Conservation (phyloP, 2,797 vertebrate species). For the Todus mexicanus region DNA sequence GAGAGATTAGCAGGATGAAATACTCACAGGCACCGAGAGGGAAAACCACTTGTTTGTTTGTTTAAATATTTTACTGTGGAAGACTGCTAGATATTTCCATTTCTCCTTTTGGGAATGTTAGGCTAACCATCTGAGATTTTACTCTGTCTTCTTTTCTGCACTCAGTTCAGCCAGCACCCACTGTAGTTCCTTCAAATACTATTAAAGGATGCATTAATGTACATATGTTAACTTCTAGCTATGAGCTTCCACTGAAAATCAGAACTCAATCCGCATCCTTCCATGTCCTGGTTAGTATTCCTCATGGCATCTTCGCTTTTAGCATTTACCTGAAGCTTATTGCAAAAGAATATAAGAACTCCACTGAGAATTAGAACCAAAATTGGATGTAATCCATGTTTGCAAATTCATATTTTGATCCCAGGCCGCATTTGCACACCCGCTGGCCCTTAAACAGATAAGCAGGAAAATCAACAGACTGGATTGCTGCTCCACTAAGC, state of each 20-base stretch:
- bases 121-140: not conserved
- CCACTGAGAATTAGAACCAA: not conserved
- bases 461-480: slow-evolving; percentile 17
- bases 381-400: slow-evolving; percentile 22
- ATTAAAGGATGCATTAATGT: not conserved
- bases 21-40: slow-evolving; percentile 9
- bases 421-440: not conserved
- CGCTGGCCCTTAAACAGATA: not conserved
- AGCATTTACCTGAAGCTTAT: slow-evolving; percentile 31
- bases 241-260: not conserved
- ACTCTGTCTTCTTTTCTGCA: not conserved
- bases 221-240: not conserved
- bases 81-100: slow-evolving; percentile 5
- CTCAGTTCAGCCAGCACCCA: not conserved
- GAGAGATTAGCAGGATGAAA: slow-evolving; percentile 61
- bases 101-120: slow-evolving; percentile 1
- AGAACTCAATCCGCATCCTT: not conserved
- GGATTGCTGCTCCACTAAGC: not conserved
- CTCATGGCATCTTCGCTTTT: not conserved
- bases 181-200: not conserved
- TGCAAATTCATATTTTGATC: slow-evolving; percentile 46
- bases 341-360: not conserved
- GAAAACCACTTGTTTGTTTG: slow-evolving; percentile 61
- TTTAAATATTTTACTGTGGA: slow-evolving; percentile 62
- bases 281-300: not conserved